These are phyloP conservation scores for Chlorops oryzae DNA, from an alignment of 1,140 invertebrate species.

Conservation along the genomic window DNA sequence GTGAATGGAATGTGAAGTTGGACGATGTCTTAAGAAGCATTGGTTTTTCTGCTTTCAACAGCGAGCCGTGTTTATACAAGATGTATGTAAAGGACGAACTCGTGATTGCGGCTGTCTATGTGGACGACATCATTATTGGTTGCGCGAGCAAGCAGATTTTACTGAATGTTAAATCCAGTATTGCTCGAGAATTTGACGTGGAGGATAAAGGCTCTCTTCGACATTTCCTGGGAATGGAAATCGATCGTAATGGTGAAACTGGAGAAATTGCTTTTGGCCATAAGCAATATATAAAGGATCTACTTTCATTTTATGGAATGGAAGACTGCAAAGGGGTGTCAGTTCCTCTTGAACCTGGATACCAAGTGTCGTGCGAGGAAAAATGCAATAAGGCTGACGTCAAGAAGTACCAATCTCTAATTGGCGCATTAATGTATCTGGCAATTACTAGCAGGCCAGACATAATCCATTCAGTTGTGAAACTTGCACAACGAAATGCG, in stretches of 20 bases:
- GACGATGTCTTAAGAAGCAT: conserved; percentile 8
- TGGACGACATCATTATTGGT: conserved; percentile 30
- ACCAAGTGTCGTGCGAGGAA: too few relatives aligned
- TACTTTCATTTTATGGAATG: conserved; percentile 4
- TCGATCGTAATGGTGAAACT: not conserved
- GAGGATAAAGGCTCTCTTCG: not conserved
- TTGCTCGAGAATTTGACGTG: not conserved
- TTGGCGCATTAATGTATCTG: conserved; percentile 45
- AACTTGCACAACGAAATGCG: conserved; percentile 37
- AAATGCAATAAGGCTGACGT: conserved; percentile 13
- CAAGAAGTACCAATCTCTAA: conserved; percentile 34
- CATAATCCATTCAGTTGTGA: conserved; percentile 41
- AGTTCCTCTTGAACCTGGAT: conserved; percentile 1
- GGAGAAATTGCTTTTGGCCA: not conserved
- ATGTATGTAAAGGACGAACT: not conserved
- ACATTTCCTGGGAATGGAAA: conserved; percentile 3
- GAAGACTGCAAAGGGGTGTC: conserved; percentile 1
- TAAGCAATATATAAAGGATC: conserved; percentile 22
- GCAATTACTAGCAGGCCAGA: conserved; percentile 43
- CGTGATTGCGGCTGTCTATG: conserved; percentile 31
- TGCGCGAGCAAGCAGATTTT: not conserved
- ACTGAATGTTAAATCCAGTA: conserved; percentile 4
- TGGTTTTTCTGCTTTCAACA: not conserved
- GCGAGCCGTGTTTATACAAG: not conserved
- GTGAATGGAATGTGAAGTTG: conserved; percentile 30